A percentile compares a stretch with the other conserved stretches of the same genome.
Conservation (phyloP, 2,113 vertebrate genomes). For the Peromyscus maniculatus region DNA sequence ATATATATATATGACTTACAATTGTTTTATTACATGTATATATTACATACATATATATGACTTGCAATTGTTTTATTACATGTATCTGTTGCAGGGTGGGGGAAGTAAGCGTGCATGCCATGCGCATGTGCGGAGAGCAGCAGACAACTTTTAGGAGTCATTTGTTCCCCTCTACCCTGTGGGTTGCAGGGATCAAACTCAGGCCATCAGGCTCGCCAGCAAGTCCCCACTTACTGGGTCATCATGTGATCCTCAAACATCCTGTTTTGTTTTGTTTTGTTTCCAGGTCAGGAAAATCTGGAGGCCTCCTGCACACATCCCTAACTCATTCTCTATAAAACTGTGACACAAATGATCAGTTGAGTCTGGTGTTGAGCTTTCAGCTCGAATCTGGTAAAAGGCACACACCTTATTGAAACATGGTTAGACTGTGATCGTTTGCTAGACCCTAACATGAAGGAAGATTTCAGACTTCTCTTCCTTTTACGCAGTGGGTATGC, state of each 20-base stretch:
- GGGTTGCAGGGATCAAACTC: not conserved
- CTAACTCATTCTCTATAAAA: not conserved
- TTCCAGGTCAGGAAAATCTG: not conserved
- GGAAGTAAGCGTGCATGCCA: too few relatives aligned
- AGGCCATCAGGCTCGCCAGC: not conserved
- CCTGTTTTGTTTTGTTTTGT: too few relatives aligned
- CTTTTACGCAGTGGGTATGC: not conserved
- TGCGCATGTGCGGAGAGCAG: not conserved
- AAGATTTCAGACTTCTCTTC: not conserved
- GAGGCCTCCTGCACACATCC: not conserved
- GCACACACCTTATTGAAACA: not conserved
- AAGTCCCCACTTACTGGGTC: too few relatives aligned
- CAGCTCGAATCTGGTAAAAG: slow-evolving; percentile 3
- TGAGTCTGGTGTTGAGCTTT: not conserved
- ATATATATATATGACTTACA: not conserved
- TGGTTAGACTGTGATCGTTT: not conserved
- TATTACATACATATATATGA: too few relatives aligned
- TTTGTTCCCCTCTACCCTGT: not conserved
- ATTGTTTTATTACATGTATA: not conserved
- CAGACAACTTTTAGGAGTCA: not conserved
- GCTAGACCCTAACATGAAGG: not conserved
- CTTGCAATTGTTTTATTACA: not conserved
- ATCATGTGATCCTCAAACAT: too few relatives aligned
- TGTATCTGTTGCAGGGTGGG: not conserved
- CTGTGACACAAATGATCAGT: not conserved